Conservation (phyloP, 1,140 invertebrate species). For the Drosophila leontia region DNA sequence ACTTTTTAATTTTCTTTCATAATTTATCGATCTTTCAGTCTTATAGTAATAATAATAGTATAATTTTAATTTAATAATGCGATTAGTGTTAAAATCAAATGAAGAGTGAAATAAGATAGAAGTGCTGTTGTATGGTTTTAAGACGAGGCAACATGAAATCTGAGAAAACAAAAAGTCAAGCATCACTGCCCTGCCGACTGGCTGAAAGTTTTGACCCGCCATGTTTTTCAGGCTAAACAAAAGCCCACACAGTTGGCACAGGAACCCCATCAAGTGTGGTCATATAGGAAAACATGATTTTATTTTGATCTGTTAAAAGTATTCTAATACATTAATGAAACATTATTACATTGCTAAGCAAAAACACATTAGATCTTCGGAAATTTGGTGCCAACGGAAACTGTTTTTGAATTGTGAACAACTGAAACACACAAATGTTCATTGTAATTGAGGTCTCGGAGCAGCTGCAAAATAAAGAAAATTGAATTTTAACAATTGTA, state of each 20-base stretch:
- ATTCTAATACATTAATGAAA: too few relatives aligned
- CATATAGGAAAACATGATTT: not conserved
- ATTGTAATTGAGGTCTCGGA: conserved; percentile 87
- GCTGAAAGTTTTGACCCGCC: not conserved
- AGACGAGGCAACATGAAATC: conserved; percentile 14
- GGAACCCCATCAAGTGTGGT: not conserved
- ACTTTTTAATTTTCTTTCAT: not conserved
- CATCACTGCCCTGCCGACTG: conserved; percentile 32
- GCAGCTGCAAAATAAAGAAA: conserved; percentile 80
- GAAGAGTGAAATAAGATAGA: conserved; percentile 33
- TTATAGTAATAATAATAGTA: not conserved
- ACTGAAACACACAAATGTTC: conserved; percentile 87
- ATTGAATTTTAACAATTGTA: not conserved
- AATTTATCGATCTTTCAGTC: not conserved
- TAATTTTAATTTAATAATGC: not conserved
- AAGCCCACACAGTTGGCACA: not conserved
- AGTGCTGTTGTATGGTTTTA: conserved; percentile 42
- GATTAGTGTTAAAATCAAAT: conserved; percentile 30
- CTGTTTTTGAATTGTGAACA: conserved; percentile 86
- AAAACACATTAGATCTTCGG: conserved; percentile 17
- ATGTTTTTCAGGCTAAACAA: not conserved
- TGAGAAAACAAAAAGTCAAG: conserved; percentile 39
- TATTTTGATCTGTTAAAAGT: not conserved
- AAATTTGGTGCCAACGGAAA: conserved; percentile 38
- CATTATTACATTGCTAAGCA: not conserved